These are phyloP conservation scores for Plestiodon gilberti DNA, from an alignment of 2,113 vertebrate species.

Conservation along the genomic window DNA sequence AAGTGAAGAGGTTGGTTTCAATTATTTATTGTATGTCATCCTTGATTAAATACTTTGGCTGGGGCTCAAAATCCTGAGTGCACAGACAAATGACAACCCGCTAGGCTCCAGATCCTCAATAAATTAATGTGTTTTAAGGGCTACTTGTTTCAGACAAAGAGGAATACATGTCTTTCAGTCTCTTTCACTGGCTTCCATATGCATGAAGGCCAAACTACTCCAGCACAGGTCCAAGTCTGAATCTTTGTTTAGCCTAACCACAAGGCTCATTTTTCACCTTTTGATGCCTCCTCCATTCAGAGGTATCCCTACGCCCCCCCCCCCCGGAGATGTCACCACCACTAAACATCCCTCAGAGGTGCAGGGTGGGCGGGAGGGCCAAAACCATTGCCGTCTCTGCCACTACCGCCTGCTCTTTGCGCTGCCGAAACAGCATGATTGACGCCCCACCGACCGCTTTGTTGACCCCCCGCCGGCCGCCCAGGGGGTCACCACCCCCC, in stretches of 20 bases:
- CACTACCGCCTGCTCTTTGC: too few species aligned
- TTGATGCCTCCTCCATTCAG: neutral
- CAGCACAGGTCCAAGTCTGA: neutral
- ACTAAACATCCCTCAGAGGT: too few species aligned
- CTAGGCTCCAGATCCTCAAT: neutral
- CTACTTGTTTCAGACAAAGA: constrained; percentile 15
- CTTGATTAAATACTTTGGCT: constrained; percentile 32
- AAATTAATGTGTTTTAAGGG: neutral
- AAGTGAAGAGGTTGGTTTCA: constrained; percentile 11
- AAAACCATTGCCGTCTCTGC: too few species aligned
- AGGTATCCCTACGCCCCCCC: too few species aligned
- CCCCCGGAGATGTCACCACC: too few species aligned
- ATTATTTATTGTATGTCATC: constrained; percentile 37
- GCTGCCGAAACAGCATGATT: too few species aligned
- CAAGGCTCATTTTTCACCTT: neutral
- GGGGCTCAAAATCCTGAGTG: neutral
- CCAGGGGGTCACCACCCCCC: too few species aligned
- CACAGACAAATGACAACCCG: constrained; percentile 15
- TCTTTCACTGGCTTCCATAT: too few species aligned
- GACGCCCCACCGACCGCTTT: too few species aligned
- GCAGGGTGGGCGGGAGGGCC: too few species aligned
- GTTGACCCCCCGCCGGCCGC: too few species aligned
- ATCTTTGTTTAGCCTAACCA: too few species aligned
- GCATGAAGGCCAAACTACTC: neutral
- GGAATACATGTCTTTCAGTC: neutral